Evolutionary conservation across 2,113 vertebrate genomes (phyloP).

Genomic region (Tenrec ecaudatus): DNA sequence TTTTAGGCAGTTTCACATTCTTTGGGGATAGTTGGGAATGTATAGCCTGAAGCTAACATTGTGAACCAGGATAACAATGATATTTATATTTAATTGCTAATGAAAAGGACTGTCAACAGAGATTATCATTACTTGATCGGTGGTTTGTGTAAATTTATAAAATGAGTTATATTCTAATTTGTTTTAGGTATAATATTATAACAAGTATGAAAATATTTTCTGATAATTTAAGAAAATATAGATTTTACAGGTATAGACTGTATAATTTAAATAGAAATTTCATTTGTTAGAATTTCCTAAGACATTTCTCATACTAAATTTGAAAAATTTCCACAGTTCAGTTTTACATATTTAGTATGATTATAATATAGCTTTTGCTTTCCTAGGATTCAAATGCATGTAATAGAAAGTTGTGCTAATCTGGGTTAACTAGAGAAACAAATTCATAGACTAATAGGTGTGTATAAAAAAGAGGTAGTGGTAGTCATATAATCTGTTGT

Average conservation of each 20-base stretch:
- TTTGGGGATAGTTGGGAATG: neutral
- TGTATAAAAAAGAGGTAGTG: no score
- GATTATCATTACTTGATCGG: neutral
- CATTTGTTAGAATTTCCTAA: neutral
- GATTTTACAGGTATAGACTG: neutral
- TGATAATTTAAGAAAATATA: neutral
- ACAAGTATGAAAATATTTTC: neutral
- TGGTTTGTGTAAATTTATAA: neutral
- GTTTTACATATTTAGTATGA: neutral
- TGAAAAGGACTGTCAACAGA: neutral
- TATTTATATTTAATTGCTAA: neutral
- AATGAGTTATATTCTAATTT: neutral
- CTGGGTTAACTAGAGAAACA: no score
- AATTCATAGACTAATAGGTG: no score
- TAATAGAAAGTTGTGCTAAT: neutral
- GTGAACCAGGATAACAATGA: neutral
- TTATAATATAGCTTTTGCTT: neutral
- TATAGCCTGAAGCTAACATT: neutral
- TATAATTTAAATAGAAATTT: neutral
- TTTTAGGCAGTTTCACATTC: neutral
- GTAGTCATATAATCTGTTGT: no score
- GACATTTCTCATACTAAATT: neutral
- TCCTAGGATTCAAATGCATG: neutral
- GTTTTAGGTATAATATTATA: neutral
- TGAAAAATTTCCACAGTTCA: neutral